These are phyloP conservation scores for Spodoptera littoralis DNA, from an alignment of 2,888 invertebrate genomes.

Conservation along the genomic window DNA sequence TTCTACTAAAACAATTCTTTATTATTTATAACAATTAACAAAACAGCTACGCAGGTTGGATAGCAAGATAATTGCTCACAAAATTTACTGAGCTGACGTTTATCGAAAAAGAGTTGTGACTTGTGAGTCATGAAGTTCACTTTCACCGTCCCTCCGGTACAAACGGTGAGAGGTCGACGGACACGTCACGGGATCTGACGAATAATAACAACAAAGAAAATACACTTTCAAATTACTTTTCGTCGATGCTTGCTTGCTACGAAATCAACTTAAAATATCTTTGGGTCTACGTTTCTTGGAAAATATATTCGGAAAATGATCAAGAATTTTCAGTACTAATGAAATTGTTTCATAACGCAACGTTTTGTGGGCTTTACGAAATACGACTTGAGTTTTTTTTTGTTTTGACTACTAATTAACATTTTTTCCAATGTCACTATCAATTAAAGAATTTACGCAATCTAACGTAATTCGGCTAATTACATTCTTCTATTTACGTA, in stretches of 20 bases:
- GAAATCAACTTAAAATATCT: background rate
- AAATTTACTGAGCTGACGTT: conserved; percentile 66
- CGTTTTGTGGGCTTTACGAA: conserved; percentile 1
- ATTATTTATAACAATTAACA: conserved; percentile 24
- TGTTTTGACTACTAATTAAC: conserved; percentile 1
- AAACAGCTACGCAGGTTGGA: conserved; percentile 29
- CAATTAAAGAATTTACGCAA: conserved; percentile 18
- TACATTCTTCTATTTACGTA: conserved; percentile 14
- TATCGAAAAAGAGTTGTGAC: conserved; percentile 77
- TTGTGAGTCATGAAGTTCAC: conserved; percentile 79
- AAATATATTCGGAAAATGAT: no score
- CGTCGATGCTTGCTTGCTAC: conserved; percentile 4
- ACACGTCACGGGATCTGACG: conserved; percentile 35
- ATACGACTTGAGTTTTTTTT: no score
- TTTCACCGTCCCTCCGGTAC: conserved; percentile 73
- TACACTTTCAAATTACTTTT: conserved; percentile 1
- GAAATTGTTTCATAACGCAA: background rate
- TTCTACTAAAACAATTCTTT: no score
- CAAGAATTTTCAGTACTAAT: no score
- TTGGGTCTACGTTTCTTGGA: background rate
- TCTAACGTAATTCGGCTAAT: conserved; percentile 1
- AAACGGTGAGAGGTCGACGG: conserved; percentile 38
- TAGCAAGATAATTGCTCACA: conserved; percentile 41
- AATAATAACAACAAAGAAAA: conserved; percentile 24
- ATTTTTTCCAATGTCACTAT: conserved; percentile 21